Base-by-base conservation (phyloP, 2,797 vertebrate species). In the Echeneis naucrates region DNA sequence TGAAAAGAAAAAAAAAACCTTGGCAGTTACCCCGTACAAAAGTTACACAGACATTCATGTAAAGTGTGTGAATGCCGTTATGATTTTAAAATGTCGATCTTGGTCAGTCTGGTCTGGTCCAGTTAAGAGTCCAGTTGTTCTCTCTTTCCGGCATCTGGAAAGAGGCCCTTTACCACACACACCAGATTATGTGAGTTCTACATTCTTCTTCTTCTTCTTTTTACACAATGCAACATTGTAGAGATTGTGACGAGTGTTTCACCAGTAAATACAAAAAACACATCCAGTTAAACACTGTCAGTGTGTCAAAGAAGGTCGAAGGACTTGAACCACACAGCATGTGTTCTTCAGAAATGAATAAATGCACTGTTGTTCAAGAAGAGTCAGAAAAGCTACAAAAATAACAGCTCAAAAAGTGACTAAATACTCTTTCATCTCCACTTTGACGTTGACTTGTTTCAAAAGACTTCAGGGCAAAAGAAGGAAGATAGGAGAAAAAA, bases 181-280 rank as follows among this genome's bases (percentile, higher is more conserved):
- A 72, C 50, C 56, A 56, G 52, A 68, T 64, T 69, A 55, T 77
- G 57, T 32, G 63, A 63, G 12, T 33, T 77, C 66, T 66, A 3
- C 72, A 83, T 82, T 72, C 63, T 63, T n/a, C n/a, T n/a, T n/a
- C n/a, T n/a, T n/a, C n/a, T n/a, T n/a, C 6, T 30, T 30, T 71
- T 68, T 24, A 48, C 21, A 87, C 87, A 87, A 83, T 85, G 65
- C 64, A 70, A 48, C 72, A 79, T 81, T 92, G 87, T 88, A 44
- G 47, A 50, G 72, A 40, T 74, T 76, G 73, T 47, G 61, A 79
- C 54, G 55, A 78, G 38, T 55, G 80, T 78, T 59, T 79, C 19
- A 24, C 32, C 48, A 78, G 61, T 42, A 38, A 40, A 13, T 63
- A 47, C 70, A 48, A 47, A 72, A 72, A 71, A 74, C 48, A 56